Percentiles rank a stretch among this genome's conserved stretches.
Evolutionary conservation across 2,888 invertebrate species (phyloP).

Genomic region (Eristalinus sepulchralis): DNA sequence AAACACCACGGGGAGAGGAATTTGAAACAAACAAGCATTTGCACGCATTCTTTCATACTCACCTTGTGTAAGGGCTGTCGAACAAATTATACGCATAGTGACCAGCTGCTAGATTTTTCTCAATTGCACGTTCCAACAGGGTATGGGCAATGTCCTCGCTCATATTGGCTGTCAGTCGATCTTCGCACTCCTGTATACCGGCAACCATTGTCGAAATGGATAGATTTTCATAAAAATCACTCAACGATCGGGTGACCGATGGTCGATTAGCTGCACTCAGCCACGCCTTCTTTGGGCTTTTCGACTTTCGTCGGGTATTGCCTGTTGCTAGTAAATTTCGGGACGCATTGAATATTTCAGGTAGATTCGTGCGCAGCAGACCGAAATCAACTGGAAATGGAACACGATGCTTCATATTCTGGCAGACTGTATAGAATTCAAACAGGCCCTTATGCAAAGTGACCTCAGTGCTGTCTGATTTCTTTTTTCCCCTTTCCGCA

Average conservation of each 20-base stretch:
- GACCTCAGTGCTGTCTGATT: constrained; percentile 28
- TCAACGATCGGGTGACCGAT: constrained; percentile 78
- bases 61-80: constrained; percentile 75
- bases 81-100: constrained; percentile 78
- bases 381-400: constrained; percentile 79
- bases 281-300: constrained; percentile 78
- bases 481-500: constrained; percentile 35
- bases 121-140: constrained; percentile 77
- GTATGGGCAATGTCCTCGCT: constrained; percentile 77
- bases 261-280: constrained; percentile 74
- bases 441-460: constrained; percentile 73
- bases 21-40: not conserved
- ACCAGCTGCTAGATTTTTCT: constrained; percentile 75
- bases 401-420: constrained; percentile 76
- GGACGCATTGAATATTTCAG: constrained; percentile 74
- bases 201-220: constrained; percentile 78
- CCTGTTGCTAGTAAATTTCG: constrained; percentile 59
- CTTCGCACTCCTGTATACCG: constrained; percentile 70
- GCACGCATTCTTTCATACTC: constrained; percentile 40
- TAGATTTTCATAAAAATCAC: constrained; percentile 80
- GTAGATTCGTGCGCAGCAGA: constrained; percentile 76
- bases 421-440: constrained; percentile 77
- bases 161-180: constrained; percentile 75
- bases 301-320: constrained; percentile 75
- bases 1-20: too few relatives aligned